Conservation (phyloP, 2,797 vertebrate genomes). For the Ceyx erithaca region DNA sequence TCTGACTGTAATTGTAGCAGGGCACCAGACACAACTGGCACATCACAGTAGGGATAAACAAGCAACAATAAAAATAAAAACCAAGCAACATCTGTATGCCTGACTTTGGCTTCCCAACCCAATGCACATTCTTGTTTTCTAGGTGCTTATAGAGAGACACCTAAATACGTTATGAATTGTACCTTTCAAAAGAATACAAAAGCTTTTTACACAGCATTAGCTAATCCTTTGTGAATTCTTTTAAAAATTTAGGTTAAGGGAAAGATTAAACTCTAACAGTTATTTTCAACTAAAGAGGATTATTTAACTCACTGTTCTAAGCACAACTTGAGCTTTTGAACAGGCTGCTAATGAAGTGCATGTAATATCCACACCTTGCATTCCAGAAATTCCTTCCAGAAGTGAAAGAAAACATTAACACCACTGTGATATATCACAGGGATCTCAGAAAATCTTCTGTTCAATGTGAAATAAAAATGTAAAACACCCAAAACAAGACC, state of each 20-base stretch:
- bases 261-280: neutral
- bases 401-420: too few species aligned
- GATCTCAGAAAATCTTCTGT: too few species aligned
- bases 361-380: too few species aligned
- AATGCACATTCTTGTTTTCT: neutral
- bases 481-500: too few species aligned
- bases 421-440: too few species aligned
- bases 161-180: neutral
- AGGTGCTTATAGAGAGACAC: neutral
- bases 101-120: neutral
- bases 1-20: neutral
- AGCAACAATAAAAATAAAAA: neutral
- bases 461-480: too few species aligned
- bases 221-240: neutral
- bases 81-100: neutral
- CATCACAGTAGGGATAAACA: neutral
- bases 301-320: too few species aligned
- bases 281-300: neutral
- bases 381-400: too few species aligned
- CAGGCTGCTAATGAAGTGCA: too few species aligned
- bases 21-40: neutral
- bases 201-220: neutral
- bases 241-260: neutral
- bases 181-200: neutral
- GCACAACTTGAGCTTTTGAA: too few species aligned